phyloP scores from a whole-genome alignment of 2,797 vertebrate species.

The Phylloscopus collybita region DNA sequence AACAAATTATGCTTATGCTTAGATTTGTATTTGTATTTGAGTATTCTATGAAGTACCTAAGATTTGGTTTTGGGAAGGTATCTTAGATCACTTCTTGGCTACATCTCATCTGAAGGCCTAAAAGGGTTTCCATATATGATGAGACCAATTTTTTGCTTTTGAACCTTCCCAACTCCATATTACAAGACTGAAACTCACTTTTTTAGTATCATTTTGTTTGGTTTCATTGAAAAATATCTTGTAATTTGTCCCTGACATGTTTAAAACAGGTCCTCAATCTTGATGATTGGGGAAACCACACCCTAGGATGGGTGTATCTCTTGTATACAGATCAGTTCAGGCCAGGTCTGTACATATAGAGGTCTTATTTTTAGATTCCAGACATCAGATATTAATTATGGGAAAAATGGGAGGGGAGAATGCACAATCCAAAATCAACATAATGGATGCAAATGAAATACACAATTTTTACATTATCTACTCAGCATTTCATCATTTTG shows the following conservation, averaged over 20 bases:
- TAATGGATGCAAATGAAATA: neutral
- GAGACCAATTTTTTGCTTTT: neutral
- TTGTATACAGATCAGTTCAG: neutral
- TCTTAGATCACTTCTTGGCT: neutral
- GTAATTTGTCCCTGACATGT: neutral
- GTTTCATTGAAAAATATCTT: neutral
- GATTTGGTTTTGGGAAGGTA: neutral
- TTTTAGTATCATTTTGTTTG: neutral
- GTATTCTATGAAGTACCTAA: neutral
- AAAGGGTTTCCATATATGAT: neutral
- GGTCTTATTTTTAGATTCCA: neutral
- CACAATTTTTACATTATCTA: neutral
- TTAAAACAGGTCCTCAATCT: neutral
- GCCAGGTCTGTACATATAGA: neutral
- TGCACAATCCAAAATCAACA: neutral
- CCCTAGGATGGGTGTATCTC: neutral
- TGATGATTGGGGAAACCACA: neutral
- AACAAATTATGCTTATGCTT: neutral
- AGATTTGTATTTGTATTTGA: neutral
- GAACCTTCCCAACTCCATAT: neutral
- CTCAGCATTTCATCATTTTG: neutral
- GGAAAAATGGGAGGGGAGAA: accelerated
- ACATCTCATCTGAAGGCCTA: neutral
- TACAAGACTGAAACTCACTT: neutral
- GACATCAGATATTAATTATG: neutral